A percentile compares a stretch with the other conserved stretches of the same genome.
Conservation (phyloP, 1,140 invertebrate genomes). For the Philaenus spumarius region DNA sequence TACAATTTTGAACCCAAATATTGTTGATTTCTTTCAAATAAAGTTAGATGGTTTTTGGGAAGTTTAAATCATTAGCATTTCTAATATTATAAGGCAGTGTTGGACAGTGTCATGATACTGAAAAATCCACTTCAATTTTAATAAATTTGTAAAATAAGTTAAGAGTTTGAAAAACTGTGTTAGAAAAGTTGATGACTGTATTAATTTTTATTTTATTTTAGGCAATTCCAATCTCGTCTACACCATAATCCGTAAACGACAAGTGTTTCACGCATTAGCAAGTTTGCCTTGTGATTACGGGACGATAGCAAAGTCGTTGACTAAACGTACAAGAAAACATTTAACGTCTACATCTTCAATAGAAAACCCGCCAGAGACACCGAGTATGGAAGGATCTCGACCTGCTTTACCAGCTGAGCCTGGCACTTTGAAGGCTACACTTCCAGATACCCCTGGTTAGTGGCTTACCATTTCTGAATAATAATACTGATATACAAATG, state of each 20-base stretch:
- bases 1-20: too few relatives aligned
- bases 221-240: constrained; percentile 97
- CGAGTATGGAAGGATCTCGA: constrained; percentile 73
- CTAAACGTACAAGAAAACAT: constrained; percentile 51
- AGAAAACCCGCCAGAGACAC: constrained; percentile 41
- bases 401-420: constrained; percentile 85
- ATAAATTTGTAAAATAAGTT: too few relatives aligned
- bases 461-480: too few relatives aligned
- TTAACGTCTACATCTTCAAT: constrained; percentile 38
- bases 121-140: neutral
- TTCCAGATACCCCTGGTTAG: constrained; percentile 77
- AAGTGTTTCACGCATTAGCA: constrained; percentile 94
- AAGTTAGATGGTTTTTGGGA: too few relatives aligned
- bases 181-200: too few relatives aligned
- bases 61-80: too few relatives aligned
- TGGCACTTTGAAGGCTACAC: constrained; percentile 73
- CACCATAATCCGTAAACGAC: constrained; percentile 95
- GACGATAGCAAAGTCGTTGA: constrained; percentile 79
- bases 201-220: constrained; percentile 37
- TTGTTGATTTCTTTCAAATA: too few relatives aligned
- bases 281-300: constrained; percentile 91
- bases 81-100: too few relatives aligned
- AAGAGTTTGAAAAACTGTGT: too few relatives aligned
- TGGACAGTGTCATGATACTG: too few relatives aligned
- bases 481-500: too few relatives aligned